Evolutionary conservation across 2,797 vertebrate species (phyloP), one percentile per base, ranked within the genome.

Genomic region (Mus spretus): DNA sequence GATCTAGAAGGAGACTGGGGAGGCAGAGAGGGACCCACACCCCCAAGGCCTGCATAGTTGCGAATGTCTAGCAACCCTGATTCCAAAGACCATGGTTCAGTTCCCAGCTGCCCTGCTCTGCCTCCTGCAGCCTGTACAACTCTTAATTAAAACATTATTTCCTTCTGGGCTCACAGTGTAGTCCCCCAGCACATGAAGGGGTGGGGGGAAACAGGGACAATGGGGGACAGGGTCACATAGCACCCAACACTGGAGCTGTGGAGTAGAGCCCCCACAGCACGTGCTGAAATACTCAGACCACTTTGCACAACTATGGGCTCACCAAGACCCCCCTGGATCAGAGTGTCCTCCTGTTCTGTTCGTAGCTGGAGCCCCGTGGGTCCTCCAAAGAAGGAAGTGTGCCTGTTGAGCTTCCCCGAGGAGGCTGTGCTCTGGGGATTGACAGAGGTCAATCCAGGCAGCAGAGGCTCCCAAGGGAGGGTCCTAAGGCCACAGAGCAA

Each of bases 321-420:
- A 44, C 26, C 15, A 12, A 28, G 81, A 34, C 55, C 55, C 14
- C 53, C 55, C 53, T 4, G 9, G 14, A 19, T 47, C 59, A 47
- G 53, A 37, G 59, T 65, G 40, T 84, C 28, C 61, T 34, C 28
- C 61, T 47, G 40, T 37, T 50, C 61, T 47, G 40, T 37, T 50
- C 20, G 13, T 22, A 55, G 47, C 34, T 12, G 8, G 44, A 40
- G 61, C 19, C 82, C 44, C 4, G 44, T 67, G 63, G 44, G 82
- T 34, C 40, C 17, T n/a, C 59, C 24, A 20, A 12, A 83, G 81
- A 84, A 65, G 82, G 40, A 47, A 34, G 40, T 22, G 59, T 31
- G 61, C 5, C 40, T 84, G 17, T 22, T 34, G 82, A 75, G 72
- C 86, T 91, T 96, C 87, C 80, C 89, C 78, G 50, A 93, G 89